These are phyloP conservation scores for Temnothorax unifasciatus DNA, from an alignment of 2,888 invertebrate species.

Conservation along the genomic window DNA sequence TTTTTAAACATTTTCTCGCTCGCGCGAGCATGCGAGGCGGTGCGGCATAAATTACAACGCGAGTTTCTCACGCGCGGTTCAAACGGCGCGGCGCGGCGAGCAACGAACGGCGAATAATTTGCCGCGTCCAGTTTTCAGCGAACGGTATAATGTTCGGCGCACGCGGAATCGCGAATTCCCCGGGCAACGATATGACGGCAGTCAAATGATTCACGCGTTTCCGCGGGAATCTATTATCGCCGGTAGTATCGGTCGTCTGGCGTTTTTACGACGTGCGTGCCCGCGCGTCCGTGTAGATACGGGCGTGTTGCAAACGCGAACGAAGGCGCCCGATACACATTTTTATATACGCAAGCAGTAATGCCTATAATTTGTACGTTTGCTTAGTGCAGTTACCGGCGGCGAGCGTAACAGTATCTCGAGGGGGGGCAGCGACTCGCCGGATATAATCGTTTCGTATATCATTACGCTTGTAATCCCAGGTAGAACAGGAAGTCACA, in stretches of 20 bases:
- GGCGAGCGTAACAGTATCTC: conserved; percentile 43
- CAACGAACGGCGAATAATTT: conserved; percentile 25
- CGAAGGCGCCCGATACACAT: conserved; percentile 5
- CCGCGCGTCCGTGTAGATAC: not conserved
- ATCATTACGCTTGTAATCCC: conserved; percentile 21
- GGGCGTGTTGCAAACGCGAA: not conserved
- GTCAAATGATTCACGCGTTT: conserved; percentile 36
- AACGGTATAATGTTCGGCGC: conserved; percentile 31
- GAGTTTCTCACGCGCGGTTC: conserved; percentile 39
- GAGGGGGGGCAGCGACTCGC: conserved; percentile 1
- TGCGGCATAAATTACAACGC: not conserved
- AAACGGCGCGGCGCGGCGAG: conserved; percentile 16
- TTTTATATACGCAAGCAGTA: conserved; percentile 24
- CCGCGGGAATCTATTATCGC: conserved; percentile 30
- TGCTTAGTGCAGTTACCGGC: conserved; percentile 46
- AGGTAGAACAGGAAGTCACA: too few species aligned
- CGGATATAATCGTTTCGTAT: conserved; percentile 30
- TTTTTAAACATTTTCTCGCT: not conserved
- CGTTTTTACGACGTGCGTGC: conserved; percentile 15
- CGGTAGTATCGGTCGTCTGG: conserved; percentile 22
- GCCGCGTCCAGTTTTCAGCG: conserved; percentile 22
- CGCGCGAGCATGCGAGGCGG: not conserved
- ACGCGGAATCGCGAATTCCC: conserved; percentile 36
- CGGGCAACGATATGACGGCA: not conserved
- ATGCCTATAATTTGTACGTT: conserved; percentile 49